Evolutionary conservation across 1,140 invertebrate species (phyloP), one percentile per base, ranked within the genome.

Genomic region (Penaeus vannamei): DNA sequence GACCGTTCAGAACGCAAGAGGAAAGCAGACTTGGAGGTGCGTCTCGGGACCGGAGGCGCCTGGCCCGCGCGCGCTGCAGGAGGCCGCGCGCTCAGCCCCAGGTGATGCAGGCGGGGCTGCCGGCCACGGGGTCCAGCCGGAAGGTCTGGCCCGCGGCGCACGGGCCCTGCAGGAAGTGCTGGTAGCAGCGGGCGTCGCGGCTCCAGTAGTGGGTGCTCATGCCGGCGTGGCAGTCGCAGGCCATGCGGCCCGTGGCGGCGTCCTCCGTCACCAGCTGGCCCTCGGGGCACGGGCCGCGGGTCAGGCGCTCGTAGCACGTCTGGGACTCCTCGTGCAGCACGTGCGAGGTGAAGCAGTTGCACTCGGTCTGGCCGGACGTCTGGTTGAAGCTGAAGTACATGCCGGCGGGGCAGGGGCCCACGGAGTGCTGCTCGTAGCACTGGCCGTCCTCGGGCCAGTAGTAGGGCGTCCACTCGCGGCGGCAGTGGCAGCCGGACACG

Each of bases 371-470:
- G 26, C 88, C 76, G 19, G 91, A 91, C 8, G 92, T 92, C 42
- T 88, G 61, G 84, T 92, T 92, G 86, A 91, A 92, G 59, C 91
- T 91, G 84, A 92, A 92, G 87, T 92, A 92, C 90, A 92, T 91
- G 5, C 92, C 92, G 8, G 32, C 86, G 8, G 91, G 86, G 84
- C 92, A 92, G 14, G 92, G 92, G 5, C 92, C 92, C 19, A 91
- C 76, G 29, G 92, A 92, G 53, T 92, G 92, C 79, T 92, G 92
- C 82, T 92, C 92, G 82, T 92, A 92, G 84, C 92, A 92, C 20
- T 90, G 79, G 23, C 89, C 86, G 29, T 92, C 91, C 59, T 88
- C 86, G 20, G 83, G 32, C 90, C 91, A 92, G 89, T 90, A 92
- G 84, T 92, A 92, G 23, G 92, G 91, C 20, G 92, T 91, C 92